Conservation (phyloP, 1,140 invertebrate genomes). For the Frieseomelitta varia region DNA sequence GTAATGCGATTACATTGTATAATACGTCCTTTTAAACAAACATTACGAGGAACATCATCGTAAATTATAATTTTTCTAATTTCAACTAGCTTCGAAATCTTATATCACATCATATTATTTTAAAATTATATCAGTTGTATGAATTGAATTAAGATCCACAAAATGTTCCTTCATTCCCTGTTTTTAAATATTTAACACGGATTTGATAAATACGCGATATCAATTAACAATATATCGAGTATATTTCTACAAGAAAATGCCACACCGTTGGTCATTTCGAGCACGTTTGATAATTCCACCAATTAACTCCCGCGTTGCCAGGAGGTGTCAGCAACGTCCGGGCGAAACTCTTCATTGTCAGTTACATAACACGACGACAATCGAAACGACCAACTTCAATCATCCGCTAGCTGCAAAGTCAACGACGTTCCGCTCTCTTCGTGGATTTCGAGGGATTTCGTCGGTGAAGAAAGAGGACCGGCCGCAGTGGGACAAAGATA, state of each 20-base stretch:
- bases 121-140: no score
- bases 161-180: no score
- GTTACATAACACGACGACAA: conserved; percentile 14
- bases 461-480: no score
- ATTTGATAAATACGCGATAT: no score
- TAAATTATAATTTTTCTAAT: no score
- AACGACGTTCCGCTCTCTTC: not conserved
- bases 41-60: no score
- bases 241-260: not conserved
- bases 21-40: no score
- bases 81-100: no score
- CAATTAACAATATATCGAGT: not conserved
- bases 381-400: not conserved
- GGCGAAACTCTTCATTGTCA: fast-evolving
- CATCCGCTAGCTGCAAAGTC: not conserved
- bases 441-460: not conserved
- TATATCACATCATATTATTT: no score
- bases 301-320: not conserved
- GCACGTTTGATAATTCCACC: not conserved
- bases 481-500: conserved; percentile 48
- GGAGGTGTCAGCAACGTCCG: conserved; percentile 36
- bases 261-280: not conserved
- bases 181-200: no score
- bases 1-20: no score
- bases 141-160: no score